phyloP scores from a whole-genome alignment of 35 echinoderm and acorn worm species.

The Diadema setosum region DNA sequence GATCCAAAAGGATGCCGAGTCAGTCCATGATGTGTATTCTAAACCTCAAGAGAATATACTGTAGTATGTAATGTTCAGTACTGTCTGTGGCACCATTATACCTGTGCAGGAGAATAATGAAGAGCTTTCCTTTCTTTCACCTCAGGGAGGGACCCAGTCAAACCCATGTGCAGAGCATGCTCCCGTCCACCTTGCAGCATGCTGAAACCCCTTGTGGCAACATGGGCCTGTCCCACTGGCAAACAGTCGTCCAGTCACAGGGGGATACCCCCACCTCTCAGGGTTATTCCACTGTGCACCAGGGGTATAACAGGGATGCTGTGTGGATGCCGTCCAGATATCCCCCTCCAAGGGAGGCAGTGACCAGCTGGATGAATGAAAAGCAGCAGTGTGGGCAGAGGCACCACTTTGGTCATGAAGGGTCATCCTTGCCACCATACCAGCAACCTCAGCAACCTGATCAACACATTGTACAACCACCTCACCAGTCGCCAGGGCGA shows the following conservation, averaged over 20 bases:
- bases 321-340: constrained; percentile 16
- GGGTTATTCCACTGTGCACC: not conserved
- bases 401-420: not conserved
- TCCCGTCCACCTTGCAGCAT: not conserved
- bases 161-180: constrained; percentile 12
- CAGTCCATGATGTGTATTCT: too few species aligned
- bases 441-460: not conserved
- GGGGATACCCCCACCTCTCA: not conserved
- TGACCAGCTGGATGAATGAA: not conserved
- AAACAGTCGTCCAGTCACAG: constrained; percentile 18
- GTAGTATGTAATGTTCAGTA: too few species aligned
- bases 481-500: not conserved
- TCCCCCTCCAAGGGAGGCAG: not conserved
- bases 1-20: too few species aligned
- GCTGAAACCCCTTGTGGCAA: not conserved
- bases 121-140: too few species aligned
- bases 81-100: too few species aligned
- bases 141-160: not conserved
- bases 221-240: constrained; percentile 1
- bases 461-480: not conserved
- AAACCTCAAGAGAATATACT: too few species aligned
- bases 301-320: not conserved
- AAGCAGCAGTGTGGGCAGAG: not conserved
- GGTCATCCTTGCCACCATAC: not conserved
- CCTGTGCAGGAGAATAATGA: too few species aligned